A percentile compares a stretch with the other conserved stretches of the same genome.
Conservation (phyloP, 2,888 invertebrate species). For the Drosophila falleni region DNA sequence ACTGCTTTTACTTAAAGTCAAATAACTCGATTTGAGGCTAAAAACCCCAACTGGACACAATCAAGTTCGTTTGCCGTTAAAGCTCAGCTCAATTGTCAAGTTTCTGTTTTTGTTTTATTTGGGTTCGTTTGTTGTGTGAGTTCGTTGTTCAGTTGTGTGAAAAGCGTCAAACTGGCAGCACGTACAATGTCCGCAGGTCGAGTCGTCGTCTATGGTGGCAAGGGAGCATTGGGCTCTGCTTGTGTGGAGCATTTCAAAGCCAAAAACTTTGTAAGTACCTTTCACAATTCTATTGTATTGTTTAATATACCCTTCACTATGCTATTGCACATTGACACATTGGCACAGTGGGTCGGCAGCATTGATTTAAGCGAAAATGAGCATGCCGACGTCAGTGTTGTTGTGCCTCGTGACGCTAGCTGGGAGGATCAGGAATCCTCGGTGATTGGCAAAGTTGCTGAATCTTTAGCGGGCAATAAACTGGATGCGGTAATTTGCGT, state of each 20-base stretch:
- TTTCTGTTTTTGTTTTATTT: constrained; percentile 1
- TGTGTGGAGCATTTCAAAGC: constrained; percentile 95
- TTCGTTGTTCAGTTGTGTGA: constrained; percentile 47
- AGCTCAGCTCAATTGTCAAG: constrained; percentile 19
- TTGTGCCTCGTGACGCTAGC: constrained; percentile 91
- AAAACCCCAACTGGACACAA: constrained; percentile 31
- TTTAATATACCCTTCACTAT: constrained; percentile 4
- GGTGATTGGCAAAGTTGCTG: constrained; percentile 89
- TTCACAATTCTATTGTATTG: constrained; percentile 37
- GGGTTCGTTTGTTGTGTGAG: background rate
- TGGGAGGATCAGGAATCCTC: constrained; percentile 92
- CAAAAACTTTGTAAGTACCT: constrained; percentile 91
- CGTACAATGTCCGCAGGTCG: constrained; percentile 88
- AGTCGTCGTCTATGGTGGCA: constrained; percentile 97
- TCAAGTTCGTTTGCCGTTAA: constrained; percentile 9
- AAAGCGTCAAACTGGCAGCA: constrained; percentile 68
- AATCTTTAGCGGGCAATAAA: constrained; percentile 91
- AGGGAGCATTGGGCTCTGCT: constrained; percentile 96
- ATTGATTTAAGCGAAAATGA: constrained; percentile 94
- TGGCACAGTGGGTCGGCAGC: constrained; percentile 92
- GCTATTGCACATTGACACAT: background rate
- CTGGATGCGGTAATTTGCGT: constrained; percentile 98
- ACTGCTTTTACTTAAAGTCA: constrained; percentile 18
- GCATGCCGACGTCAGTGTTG: constrained; percentile 94
- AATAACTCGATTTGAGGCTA: constrained; percentile 47